phyloP scores from a whole-genome alignment of 30 jellyfish, hydroid and myxozoan genomes.

The Chironex yamaguchii region DNA sequence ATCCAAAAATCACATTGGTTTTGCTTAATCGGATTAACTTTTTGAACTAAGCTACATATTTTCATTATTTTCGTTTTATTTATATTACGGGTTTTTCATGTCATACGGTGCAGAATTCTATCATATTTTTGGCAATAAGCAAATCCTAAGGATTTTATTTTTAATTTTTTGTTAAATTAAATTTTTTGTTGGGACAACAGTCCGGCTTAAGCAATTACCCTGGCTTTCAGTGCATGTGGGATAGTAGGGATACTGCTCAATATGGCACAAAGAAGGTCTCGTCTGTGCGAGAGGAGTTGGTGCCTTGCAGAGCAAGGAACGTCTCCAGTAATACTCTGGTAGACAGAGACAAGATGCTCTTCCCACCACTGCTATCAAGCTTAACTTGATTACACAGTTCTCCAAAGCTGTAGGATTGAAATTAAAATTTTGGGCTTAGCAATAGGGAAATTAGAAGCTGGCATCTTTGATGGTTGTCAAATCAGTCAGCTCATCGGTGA shows the following conservation, averaged over 20 bases:
- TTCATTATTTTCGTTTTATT: too few relatives aligned
- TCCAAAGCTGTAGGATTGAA: slow-evolving; percentile 12
- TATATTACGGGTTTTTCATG: too few relatives aligned
- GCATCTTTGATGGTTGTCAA: slow-evolving; percentile 42
- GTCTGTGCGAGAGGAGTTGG: slow-evolving; percentile 43
- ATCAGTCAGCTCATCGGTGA: slow-evolving; percentile 42
- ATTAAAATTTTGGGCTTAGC: background rate
- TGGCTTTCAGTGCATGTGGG: slow-evolving; percentile 14
- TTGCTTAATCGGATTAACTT: too few relatives aligned
- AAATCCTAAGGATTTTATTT: too few relatives aligned
- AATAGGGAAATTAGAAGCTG: slow-evolving; percentile 28
- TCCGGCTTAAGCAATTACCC: background rate
- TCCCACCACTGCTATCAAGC: slow-evolving; percentile 52
- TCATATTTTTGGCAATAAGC: too few relatives aligned
- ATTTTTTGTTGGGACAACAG: background rate
- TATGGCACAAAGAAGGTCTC: slow-evolving; percentile 1
- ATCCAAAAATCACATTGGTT: too few relatives aligned
- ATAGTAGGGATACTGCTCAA: slow-evolving; percentile 13
- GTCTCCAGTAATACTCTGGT: slow-evolving; percentile 28
- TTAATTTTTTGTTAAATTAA: too few relatives aligned
- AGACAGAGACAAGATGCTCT: slow-evolving; percentile 27
- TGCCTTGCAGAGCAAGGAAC: slow-evolving; percentile 42
- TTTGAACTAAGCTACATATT: too few relatives aligned
- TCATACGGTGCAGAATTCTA: too few relatives aligned
- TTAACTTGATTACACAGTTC: slow-evolving; percentile 35